Base-by-base conservation (phyloP, 2,113 vertebrate species). In the Pithys albifrons region DNA sequence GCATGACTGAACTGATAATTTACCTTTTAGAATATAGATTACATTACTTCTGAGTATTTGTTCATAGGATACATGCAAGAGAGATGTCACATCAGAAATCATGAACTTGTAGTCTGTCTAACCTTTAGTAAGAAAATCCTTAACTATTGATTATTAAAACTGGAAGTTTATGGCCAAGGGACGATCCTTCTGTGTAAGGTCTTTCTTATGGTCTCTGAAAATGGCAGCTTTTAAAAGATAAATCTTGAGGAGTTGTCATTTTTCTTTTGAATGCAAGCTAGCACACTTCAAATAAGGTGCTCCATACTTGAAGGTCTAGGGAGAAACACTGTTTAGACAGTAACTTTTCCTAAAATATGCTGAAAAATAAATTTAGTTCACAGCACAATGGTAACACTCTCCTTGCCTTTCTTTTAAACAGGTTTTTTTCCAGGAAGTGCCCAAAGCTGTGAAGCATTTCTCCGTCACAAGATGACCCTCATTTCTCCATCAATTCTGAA, bases 371-470 rank as follows among this genome's bases (percentile, higher is more conserved):
- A 37, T 37, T 33, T 43, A 9, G 5, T 79, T 70, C 77, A 24
- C 49, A 74, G 22, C 45, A 89, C n/a, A 69, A 51, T 2, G 3
- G 12, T 91, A 59, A 88, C 14, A 59, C 27, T 93, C 25, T 83
- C 5, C 5, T 76, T 79, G 28, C 19, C 74, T 94, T 76, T 89
- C 23, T 51, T 64, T 92, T 83, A 52, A 95, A 97, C 97, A 99
- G 99, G 99, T n/a, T 99, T 99, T 96, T 99, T 99, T 88, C 99
- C 99, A 27, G 99, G 99, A 74, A 99, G 99, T n/a, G 98, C 99
- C 51, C 99, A 99, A 94, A 99, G 98, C 97, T 99, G 99, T 89
- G 99, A 99, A 95, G 99, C 99, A 3, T 99, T 99, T 96, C 98
- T 99, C 58, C 98, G 99, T 41, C 99, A 99, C 97, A 99, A 99